Percentiles rank a stretch among this genome's conserved stretches.
Conservation (phyloP, 2,113 vertebrate genomes). For the Crotalus helleri region DNA sequence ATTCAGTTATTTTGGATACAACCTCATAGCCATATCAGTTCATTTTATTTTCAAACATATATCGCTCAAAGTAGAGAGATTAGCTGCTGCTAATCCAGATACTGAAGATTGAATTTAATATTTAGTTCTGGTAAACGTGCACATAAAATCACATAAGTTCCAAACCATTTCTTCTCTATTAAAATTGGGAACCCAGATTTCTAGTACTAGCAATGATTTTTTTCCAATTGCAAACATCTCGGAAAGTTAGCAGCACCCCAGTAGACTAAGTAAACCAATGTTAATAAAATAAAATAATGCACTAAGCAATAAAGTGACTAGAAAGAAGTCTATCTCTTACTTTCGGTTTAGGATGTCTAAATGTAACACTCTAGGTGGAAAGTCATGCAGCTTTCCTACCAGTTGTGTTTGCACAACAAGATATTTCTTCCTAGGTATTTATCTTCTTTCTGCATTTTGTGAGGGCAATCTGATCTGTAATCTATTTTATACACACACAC, state of each 20-base stretch:
- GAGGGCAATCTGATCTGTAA: not conserved
- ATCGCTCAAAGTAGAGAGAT: not conserved
- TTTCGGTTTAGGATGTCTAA: not conserved
- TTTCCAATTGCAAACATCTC: not conserved
- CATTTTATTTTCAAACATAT: not conserved
- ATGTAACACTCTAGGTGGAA: too few species aligned
- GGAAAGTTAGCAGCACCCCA: not conserved
- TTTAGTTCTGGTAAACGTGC: not conserved
- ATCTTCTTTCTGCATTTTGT: not conserved
- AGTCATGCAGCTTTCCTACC: too few species aligned
- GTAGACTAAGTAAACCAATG: not conserved
- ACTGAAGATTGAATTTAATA: not conserved
- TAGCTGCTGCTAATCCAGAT: not conserved
- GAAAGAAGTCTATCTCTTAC: not conserved
- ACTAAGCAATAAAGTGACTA: not conserved
- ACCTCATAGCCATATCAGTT: not conserved
- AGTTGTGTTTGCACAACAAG: too few species aligned
- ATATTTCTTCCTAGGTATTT: not conserved
- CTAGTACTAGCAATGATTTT: not conserved
- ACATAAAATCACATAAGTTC: not conserved
- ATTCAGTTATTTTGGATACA: not conserved
- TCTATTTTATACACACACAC: too few species aligned
- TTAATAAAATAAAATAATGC: not conserved
- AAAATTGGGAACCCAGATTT: not conserved
- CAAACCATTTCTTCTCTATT: not conserved